These are phyloP conservation scores for Dastarcus helophoroides DNA, from an alignment of 2,888 invertebrate species.

Conservation along the genomic window DNA sequence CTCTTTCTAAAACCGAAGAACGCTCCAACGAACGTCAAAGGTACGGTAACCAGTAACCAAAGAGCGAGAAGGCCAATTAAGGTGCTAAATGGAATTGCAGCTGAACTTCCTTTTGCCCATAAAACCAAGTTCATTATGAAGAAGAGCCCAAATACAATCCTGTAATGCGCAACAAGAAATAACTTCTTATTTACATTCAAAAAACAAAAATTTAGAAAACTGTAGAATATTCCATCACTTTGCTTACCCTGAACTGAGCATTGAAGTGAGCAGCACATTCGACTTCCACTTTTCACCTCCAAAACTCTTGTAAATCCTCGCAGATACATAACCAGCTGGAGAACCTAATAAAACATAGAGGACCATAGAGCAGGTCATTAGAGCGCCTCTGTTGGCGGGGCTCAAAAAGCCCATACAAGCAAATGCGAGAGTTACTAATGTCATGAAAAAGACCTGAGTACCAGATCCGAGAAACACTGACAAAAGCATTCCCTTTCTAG, in stretches of 20 bases:
- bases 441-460: conserved; percentile 92
- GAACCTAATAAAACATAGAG: conserved; percentile 95
- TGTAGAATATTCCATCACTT: conserved; percentile 6
- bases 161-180: conserved; percentile 37
- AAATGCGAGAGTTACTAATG: conserved; percentile 88
- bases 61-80: conserved; percentile 85
- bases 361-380: conserved; percentile 97
- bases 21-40: conserved; percentile 94
- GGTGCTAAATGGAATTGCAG: conserved; percentile 94
- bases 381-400: conserved; percentile 94
- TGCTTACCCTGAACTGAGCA: conserved; percentile 91
- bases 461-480: conserved; percentile 96
- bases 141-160: conserved; percentile 92
- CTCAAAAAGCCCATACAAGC: conserved; percentile 99
- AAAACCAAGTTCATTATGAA: conserved; percentile 94
- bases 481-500: conserved; percentile 90
- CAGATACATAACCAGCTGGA: conserved; percentile 93
- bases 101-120: conserved; percentile 93
- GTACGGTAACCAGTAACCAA: conserved; percentile 98
- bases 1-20: conserved; percentile 97
- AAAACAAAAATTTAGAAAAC: not conserved
- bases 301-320: conserved; percentile 96
- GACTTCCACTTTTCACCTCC: conserved; percentile 98
- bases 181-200: too few relatives aligned
- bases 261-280: conserved; percentile 91